Percentiles rank a stretch among this genome's conserved stretches.
Evolutionary conservation across 2,113 vertebrate species (phyloP).

Genomic region (Mirza zaza): DNA sequence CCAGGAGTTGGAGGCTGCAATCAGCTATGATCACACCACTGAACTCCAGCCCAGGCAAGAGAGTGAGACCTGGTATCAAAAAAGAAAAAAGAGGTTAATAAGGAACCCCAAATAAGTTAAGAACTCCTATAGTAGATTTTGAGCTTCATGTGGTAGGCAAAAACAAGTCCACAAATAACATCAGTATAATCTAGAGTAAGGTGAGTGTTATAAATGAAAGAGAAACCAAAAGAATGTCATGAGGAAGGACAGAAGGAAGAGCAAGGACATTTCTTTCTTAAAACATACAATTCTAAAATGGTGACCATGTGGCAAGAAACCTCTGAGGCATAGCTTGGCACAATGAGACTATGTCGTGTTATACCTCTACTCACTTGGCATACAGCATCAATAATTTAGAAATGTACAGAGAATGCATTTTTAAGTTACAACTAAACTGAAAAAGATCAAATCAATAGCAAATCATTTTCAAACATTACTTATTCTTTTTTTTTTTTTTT

Average conservation of each 20-base stretch:
- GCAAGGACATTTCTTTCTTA: background rate
- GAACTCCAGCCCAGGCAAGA: too few species aligned
- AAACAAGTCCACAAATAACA: constrained; percentile 47
- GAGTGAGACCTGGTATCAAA: too few species aligned
- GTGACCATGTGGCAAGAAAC: background rate
- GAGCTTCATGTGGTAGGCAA: background rate
- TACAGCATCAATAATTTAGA: background rate
- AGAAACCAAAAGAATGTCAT: constrained; percentile 2
- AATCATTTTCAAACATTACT: background rate
- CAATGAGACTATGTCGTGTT: background rate
- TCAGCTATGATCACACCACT: too few species aligned
- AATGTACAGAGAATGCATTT: background rate
- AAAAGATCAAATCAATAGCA: background rate
- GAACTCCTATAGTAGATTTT: background rate
- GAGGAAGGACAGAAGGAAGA: background rate
- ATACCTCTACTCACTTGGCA: background rate
- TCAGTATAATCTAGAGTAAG: constrained; percentile 4
- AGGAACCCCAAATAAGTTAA: constrained; percentile 38
- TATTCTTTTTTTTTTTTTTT: background rate
- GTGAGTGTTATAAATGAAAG: background rate
- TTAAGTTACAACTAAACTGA: constrained; percentile 17
- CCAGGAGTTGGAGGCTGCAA: too few species aligned
- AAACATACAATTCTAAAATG: constrained; percentile 17
- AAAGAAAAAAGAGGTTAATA: constrained; percentile 9
- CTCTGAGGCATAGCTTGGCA: background rate